Base-by-base conservation (phyloP, 2,888 invertebrate genomes). In the Heteromyza rotundicornis region DNA sequence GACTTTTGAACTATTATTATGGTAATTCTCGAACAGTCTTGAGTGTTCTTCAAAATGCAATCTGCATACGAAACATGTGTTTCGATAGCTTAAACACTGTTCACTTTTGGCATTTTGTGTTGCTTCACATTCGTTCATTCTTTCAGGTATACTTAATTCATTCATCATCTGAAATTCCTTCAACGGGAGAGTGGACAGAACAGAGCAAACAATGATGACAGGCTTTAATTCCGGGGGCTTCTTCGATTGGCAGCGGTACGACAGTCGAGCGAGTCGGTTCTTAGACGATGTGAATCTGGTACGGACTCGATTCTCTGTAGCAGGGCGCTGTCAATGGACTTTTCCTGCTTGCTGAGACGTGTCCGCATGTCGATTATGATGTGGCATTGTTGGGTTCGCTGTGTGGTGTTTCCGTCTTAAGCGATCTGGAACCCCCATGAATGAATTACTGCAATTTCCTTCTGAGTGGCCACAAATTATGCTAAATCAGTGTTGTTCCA, bases 151-250 rank as follows among this genome's bases (percentile, higher is more conserved):
- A 40, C 51, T 58, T 50, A 49, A 57, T 27, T 63, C 53, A 65
- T 62, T 60, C 27, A 44, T 35, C 36, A 47, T 58, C 55, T 64
- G 65, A 44, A 51, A 62, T 58, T 58, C 54, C 35, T 36, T 22
- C 24, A 57, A 53, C 51, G 44, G 17, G 40, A 51, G 24, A 61
- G 44, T 68, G 70, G 61, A 59, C 62, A 66, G 68, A 71, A 60
- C 59, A 70, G 73, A 75, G 70, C 71, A 77, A 79, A 79, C 73
- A 74, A 78, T 77, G 76, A 78, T 80, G 73, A 78, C 72, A 77
- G 68, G 78, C 77, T 76, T 78, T 79, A 74, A 75, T 66, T 74
- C 66, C 62, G 2, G 35, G 14, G 40, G 14, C 40, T 8, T n/a
- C n/a, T n/a, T n/a, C n/a, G n/a, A n/a, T n/a, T n/a, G n/a, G n/a